Evolutionary conservation across 2,888 invertebrate species (phyloP).

Genomic region (Sisyra terminalis): DNA sequence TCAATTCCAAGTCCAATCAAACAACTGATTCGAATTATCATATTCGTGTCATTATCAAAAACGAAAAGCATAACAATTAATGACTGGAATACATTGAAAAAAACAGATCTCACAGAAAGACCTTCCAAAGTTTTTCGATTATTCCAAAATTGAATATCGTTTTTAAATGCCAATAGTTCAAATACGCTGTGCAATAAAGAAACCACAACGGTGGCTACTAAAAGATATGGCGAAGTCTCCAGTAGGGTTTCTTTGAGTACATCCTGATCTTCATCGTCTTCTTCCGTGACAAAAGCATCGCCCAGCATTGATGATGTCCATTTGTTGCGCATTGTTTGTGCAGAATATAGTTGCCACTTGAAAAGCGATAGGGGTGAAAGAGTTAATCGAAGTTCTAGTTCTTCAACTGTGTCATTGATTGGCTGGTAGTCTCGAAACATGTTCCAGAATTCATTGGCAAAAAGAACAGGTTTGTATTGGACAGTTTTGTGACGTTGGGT

Average conservation of each 20-base stretch:
- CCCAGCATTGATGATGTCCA: constrained; percentile 50
- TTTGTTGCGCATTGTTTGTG: constrained; percentile 85
- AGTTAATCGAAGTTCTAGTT: constrained; percentile 50
- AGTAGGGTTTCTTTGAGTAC: constrained; percentile 84
- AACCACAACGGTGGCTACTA: constrained; percentile 79
- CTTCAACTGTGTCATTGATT: constrained; percentile 69
- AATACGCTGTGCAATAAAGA: constrained; percentile 95
- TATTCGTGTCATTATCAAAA: constrained; percentile 96
- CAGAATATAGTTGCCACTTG: constrained; percentile 96
- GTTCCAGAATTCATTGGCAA: constrained; percentile 98
- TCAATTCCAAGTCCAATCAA: constrained; percentile 91
- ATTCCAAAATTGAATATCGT: constrained; percentile 99
- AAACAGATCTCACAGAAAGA: constrained; percentile 91
- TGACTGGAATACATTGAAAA: constrained; percentile 97
- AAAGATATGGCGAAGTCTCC: constrained; percentile 91
- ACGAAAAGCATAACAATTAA: constrained; percentile 91
- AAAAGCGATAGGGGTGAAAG: constrained; percentile 88
- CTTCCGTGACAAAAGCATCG: constrained; percentile 51
- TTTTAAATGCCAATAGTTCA: constrained; percentile 97
- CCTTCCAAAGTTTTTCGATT: constrained; percentile 94
- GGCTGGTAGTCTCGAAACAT: constrained; percentile 87
- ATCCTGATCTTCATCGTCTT: constrained; percentile 77
- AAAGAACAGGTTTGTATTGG: constrained; percentile 80
- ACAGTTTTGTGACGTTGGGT: constrained; percentile 38
- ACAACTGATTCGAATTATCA: constrained; percentile 86